These are phyloP conservation scores for Drosophila grimshawi DNA, from an alignment of 1,140 invertebrate species.

Conservation along the genomic window DNA sequence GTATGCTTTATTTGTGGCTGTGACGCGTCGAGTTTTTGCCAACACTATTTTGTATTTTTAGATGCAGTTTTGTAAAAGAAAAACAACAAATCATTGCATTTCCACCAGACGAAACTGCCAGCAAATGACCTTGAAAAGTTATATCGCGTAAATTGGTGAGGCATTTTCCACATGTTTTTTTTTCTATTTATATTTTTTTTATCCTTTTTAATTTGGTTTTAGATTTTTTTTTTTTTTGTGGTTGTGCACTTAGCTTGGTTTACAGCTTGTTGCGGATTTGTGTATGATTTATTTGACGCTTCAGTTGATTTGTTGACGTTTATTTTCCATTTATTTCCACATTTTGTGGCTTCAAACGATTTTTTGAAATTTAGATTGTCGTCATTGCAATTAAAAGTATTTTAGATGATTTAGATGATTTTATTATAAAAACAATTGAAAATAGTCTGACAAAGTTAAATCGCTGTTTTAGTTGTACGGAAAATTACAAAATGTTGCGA, in stretches of 20 bases:
- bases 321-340: constrained; percentile 22
- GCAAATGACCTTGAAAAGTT: constrained; percentile 71
- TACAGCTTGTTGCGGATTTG: constrained; percentile 31
- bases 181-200: constrained; percentile 41
- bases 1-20: constrained; percentile 37
- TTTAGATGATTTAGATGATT: constrained; percentile 1
- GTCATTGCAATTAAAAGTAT: background rate
- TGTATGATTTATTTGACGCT: constrained; percentile 61
- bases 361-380: constrained; percentile 6
- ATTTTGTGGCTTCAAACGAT: constrained; percentile 6
- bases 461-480: background rate
- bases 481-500: background rate
- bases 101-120: constrained; percentile 51
- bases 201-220: constrained; percentile 44
- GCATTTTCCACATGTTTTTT: constrained; percentile 31
- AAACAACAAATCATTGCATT: constrained; percentile 61
- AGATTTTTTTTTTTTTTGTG: constrained; percentile 23
- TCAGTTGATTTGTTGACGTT: constrained; percentile 23
- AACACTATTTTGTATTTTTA: constrained; percentile 52
- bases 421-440: background rate
- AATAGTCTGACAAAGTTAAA: background rate
- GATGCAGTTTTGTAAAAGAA: constrained; percentile 64
- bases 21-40: constrained; percentile 36
- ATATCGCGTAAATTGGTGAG: constrained; percentile 25
- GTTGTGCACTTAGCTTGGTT: constrained; percentile 64